Evolutionary conservation across 2,113 vertebrate species (phyloP).

Genomic region (Xenopus borealis): DNA sequence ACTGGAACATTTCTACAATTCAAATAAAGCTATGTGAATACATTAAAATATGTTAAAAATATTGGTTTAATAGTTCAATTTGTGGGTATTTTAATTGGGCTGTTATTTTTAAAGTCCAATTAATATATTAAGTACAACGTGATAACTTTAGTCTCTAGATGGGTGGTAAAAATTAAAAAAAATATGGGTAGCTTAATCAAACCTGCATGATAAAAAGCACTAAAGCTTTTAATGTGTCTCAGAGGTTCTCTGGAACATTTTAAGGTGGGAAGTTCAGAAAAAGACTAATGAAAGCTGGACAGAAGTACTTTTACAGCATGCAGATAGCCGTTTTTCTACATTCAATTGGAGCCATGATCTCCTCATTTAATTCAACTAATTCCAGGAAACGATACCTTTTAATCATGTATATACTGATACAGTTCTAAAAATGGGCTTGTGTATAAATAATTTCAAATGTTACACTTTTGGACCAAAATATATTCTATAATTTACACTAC

Average conservation of each 20-base stretch:
- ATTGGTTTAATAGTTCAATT: constrained; percentile 20
- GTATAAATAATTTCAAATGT: not conserved
- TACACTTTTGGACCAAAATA: not conserved
- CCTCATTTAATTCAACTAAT: constrained; percentile 29
- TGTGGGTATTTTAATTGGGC: constrained; percentile 33
- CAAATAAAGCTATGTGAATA: not conserved
- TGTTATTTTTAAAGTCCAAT: constrained; percentile 39
- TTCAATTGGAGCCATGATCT: constrained; percentile 27
- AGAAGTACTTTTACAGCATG: constrained; percentile 23
- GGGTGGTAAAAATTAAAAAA: constrained; percentile 35
- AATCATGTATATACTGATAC: constrained; percentile 7
- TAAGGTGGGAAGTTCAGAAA: constrained; percentile 40
- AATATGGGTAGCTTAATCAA: constrained; percentile 43
- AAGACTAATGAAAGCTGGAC: constrained; percentile 37
- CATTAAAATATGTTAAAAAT: constrained; percentile 7
- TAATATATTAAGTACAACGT: constrained; percentile 36
- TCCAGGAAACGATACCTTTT: constrained; percentile 34
- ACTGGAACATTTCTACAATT: not conserved
- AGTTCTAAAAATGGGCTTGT: not conserved
- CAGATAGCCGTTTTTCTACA: constrained; percentile 30
- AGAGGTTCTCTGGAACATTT: constrained; percentile 35
- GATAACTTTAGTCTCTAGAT: constrained; percentile 36
- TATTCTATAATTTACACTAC: too few species aligned
- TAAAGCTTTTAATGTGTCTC: constrained; percentile 45
- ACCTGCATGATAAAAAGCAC: constrained; percentile 40